These are phyloP conservation scores for Luperina testacea DNA, from an alignment of 2,888 invertebrate species.

Conservation along the genomic window DNA sequence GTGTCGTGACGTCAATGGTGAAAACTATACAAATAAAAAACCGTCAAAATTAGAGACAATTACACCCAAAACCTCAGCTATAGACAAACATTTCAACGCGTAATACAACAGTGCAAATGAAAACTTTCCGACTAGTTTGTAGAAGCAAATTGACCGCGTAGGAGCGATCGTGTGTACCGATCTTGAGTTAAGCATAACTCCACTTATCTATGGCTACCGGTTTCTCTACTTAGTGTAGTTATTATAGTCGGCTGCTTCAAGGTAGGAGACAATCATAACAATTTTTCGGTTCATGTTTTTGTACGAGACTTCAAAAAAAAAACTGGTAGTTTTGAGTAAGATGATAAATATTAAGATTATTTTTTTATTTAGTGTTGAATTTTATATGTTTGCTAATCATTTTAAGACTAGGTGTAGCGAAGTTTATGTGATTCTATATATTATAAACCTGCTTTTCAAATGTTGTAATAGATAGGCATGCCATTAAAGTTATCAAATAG, in stretches of 20 bases:
- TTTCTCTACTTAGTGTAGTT: conserved; percentile 67
- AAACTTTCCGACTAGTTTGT: conserved; percentile 71
- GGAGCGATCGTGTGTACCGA: conserved; percentile 75
- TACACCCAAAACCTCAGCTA: conserved; percentile 38
- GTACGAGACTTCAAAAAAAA: conserved; percentile 20
- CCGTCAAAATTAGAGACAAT: conserved; percentile 44
- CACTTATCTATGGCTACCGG: conserved; percentile 84
- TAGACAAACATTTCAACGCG: conserved; percentile 63
- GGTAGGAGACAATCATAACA: conserved; percentile 13
- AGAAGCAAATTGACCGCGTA: conserved; percentile 81
- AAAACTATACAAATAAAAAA: conserved; percentile 19
- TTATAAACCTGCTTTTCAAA: conserved; percentile 26
- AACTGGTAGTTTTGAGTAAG: background rate
- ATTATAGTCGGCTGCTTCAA: conserved; percentile 36
- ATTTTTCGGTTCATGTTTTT: conserved; percentile 13
- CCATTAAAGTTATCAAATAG: conserved; percentile 37
- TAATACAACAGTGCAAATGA: conserved; percentile 63
- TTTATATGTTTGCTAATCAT: conserved; percentile 24
- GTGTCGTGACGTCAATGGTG: background rate
- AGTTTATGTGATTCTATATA: conserved; percentile 28
- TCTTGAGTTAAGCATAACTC: conserved; percentile 77
- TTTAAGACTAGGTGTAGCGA: conserved; percentile 10
- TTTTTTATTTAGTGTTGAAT: background rate
- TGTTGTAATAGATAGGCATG: conserved; percentile 26
- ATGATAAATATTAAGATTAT: too few relatives aligned